These are phyloP conservation scores for Pocillopora verrucosa DNA, from an alignment of 64 coral and sea anemone genomes.

Conservation along the genomic window DNA sequence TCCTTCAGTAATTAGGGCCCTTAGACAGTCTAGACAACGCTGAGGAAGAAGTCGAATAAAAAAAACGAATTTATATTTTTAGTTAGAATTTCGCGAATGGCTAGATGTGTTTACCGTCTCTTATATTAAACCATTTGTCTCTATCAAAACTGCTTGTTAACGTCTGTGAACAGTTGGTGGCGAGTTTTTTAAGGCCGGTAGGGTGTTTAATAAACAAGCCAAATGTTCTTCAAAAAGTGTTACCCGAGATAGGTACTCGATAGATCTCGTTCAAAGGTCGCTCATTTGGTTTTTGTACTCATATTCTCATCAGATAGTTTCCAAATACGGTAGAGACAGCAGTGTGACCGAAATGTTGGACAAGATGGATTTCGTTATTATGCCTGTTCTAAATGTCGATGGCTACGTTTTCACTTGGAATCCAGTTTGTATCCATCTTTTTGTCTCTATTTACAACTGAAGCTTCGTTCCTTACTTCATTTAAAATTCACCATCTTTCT, in stretches of 20 bases:
- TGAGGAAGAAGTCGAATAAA: too few relatives aligned
- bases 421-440: background rate
- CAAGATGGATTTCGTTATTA: constrained; percentile 79
- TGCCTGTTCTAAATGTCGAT: constrained; percentile 63
- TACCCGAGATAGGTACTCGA: too few relatives aligned
- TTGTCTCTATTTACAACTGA: background rate
- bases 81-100: background rate
- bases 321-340: constrained; percentile 55
- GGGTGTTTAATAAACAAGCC: too few relatives aligned
- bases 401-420: constrained; percentile 66
- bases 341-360: constrained; percentile 53
- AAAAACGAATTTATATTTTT: too few relatives aligned
- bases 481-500: too few relatives aligned
- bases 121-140: too few relatives aligned
- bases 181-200: too few relatives aligned
- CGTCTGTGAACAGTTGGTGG: too few relatives aligned
- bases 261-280: too few relatives aligned
- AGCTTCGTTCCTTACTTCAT: too few relatives aligned
- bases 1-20: background rate
- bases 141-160: too few relatives aligned
- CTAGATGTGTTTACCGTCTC: background rate
- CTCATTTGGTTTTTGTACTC: background rate
- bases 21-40: background rate
- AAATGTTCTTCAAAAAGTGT: too few relatives aligned
- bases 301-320: constrained; percentile 37